Percentiles rank a stretch among this genome's conserved stretches.
Evolutionary conservation across 2,113 vertebrate species (phyloP).

Genomic region (Ceuthmochares aereus): DNA sequence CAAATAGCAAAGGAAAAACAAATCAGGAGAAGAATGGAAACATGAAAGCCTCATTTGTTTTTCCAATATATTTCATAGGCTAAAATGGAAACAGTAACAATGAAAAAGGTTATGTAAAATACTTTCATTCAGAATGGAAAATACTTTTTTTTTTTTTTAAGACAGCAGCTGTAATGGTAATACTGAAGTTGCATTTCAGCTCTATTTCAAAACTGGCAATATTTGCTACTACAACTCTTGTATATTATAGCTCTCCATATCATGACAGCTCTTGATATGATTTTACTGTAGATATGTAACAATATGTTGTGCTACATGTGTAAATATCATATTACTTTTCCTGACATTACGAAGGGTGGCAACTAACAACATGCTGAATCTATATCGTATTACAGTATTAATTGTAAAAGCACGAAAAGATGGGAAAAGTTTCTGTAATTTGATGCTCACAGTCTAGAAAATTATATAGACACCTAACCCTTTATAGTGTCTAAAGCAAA

Average conservation of each 20-base stretch:
- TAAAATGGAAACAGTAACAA: not conserved
- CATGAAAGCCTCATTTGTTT: not conserved
- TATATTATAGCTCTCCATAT: not conserved
- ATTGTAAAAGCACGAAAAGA: not conserved
- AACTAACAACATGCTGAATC: not conserved
- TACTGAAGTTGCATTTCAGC: not conserved
- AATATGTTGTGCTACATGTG: not conserved
- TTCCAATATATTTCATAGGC: not conserved
- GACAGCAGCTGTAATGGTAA: not conserved
- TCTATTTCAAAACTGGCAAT: not conserved
- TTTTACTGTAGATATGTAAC: not conserved
- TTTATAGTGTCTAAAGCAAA: not conserved
- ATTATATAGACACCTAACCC: not conserved
- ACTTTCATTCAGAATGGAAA: not conserved
- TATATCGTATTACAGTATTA: not conserved
- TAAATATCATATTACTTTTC: not conserved
- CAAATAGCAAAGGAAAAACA: not conserved
- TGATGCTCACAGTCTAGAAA: not conserved
- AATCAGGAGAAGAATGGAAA: not conserved
- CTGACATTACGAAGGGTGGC: not conserved
- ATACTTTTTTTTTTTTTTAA: not conserved
- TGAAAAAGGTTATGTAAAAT: not conserved
- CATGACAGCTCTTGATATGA: not conserved
- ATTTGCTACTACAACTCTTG: not conserved
- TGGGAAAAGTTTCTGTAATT: not conserved